phyloP scores from a whole-genome alignment of 2,113 vertebrate genomes.

The Heloderma charlesbogerti region DNA sequence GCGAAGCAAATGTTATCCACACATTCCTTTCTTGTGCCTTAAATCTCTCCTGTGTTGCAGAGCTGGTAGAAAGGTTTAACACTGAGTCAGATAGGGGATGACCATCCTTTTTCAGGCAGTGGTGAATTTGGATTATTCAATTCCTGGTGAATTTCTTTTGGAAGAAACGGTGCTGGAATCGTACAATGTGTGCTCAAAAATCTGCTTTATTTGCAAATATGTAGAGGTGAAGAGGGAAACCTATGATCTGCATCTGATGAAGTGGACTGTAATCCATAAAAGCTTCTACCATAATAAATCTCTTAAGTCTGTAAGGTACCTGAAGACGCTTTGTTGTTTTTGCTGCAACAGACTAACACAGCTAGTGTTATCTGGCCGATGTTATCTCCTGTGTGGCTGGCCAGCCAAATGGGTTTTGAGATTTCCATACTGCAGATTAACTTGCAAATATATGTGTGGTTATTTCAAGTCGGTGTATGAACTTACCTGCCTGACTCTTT shows the following conservation, averaged over 20 bases:
- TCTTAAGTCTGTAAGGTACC: background rate
- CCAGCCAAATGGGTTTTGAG: background rate
- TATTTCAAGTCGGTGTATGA: background rate
- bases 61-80: background rate
- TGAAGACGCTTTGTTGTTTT: background rate
- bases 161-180: background rate
- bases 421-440: background rate
- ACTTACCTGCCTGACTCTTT: background rate
- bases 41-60: background rate
- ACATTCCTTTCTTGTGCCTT: conserved; percentile 10
- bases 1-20: background rate
- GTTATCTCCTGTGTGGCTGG: background rate
- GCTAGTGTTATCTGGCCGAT: background rate
- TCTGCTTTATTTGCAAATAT: background rate
- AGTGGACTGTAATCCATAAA: no score
- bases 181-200: background rate
- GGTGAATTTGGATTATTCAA: no score
- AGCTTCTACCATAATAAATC: background rate
- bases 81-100: background rate
- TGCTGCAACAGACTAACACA: background rate
- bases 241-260: background rate
- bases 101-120: background rate
- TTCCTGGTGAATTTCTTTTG: no score
- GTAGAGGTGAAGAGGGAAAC: background rate
- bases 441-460: background rate